Evolutionary conservation across 2,797 vertebrate genomes (phyloP).

Genomic region (Hafferia zeledoni): DNA sequence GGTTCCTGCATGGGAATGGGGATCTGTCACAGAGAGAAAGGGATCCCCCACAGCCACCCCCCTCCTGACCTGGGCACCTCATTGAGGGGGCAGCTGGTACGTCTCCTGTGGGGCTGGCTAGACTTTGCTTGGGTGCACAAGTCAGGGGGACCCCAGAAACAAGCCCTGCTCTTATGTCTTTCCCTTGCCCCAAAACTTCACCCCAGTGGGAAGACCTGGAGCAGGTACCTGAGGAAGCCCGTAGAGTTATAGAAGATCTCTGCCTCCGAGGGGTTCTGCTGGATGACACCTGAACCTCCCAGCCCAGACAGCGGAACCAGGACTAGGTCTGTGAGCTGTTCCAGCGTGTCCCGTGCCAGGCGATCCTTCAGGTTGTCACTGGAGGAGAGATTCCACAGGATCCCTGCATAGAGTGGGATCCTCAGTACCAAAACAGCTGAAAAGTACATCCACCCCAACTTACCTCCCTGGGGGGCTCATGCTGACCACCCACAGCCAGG

Average conservation of each 20-base stretch:
- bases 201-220: fast-evolving
- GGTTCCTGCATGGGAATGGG: conserved; percentile 80
- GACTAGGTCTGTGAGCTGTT: conserved; percentile 84
- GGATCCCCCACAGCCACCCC: background rate
- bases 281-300: conserved; percentile 61
- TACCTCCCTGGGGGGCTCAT: fast-evolving
- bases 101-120: background rate
- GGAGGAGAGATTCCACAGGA: conserved; percentile 97
- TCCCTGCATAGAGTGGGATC: conserved; percentile 77
- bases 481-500: fast-evolving
- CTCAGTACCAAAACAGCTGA: fast-evolving
- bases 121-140: background rate
- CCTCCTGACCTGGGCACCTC: background rate
- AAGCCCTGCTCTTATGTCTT: background rate
- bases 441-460: background rate
- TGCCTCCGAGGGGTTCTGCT: conserved; percentile 82
- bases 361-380: conserved; percentile 91
- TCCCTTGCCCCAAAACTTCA: background rate
- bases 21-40: background rate
- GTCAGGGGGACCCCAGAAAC: fast-evolving
- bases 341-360: conserved; percentile 83
- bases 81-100: fast-evolving
- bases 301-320: conserved; percentile 83
- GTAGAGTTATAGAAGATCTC: conserved; percentile 96
- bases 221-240: conserved; percentile 89